Conservation (phyloP, 1,140 invertebrate genomes). For the Gonioctena quinquepunctata region DNA sequence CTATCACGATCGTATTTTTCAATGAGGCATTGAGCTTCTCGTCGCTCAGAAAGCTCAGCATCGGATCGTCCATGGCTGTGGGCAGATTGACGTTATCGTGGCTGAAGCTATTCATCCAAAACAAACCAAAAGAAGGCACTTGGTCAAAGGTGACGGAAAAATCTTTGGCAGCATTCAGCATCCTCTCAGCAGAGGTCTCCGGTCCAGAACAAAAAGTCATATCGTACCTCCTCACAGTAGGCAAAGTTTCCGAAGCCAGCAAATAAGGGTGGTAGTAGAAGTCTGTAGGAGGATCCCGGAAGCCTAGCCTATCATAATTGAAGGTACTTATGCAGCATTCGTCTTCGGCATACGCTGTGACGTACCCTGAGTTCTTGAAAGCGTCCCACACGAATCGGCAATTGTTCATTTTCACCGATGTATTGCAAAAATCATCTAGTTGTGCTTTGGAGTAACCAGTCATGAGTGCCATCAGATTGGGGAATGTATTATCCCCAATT, state of each 20-base stretch:
- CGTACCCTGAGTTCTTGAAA: conserved; percentile 62
- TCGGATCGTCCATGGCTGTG: conserved; percentile 60
- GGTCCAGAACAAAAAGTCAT: conserved; percentile 61
- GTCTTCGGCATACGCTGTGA: conserved; percentile 70
- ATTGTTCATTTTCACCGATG: conserved; percentile 57
- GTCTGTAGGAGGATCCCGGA: conserved; percentile 70
- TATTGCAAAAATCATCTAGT: conserved; percentile 58
- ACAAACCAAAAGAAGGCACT: conserved; percentile 67
- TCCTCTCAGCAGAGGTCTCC: conserved; percentile 58
- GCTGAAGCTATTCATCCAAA: conserved; percentile 72
- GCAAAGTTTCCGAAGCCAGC: conserved; percentile 59
- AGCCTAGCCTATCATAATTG: conserved; percentile 67
- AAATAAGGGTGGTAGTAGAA: conserved; percentile 75
- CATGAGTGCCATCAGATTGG: conserved; percentile 80
- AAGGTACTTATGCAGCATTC: conserved; percentile 64
- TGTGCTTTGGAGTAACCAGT: conserved; percentile 55
- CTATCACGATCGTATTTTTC: conserved; percentile 61
- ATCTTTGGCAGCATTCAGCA: conserved; percentile 62
- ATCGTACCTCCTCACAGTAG: conserved; percentile 49
- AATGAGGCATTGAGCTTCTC: neutral
- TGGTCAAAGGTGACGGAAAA: conserved; percentile 63
- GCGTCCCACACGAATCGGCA: conserved; percentile 69
- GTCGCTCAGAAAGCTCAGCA: conserved; percentile 58
- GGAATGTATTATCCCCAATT: conserved; percentile 80
- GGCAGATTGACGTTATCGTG: conserved; percentile 67